phyloP scores from a whole-genome alignment of 92 coral and sea anemone species.

The Porites lobata region DNA sequence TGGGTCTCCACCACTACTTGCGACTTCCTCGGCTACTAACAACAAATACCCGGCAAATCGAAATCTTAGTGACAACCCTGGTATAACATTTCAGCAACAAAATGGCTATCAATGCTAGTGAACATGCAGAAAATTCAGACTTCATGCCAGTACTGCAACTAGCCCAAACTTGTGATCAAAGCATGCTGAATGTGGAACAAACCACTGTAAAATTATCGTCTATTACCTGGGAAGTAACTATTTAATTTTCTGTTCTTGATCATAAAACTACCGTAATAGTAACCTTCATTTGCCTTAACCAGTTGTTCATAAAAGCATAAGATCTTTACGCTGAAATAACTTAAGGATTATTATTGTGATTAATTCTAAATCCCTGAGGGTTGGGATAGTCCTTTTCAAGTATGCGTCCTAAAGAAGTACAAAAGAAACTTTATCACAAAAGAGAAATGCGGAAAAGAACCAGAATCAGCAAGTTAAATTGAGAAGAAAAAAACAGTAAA shows the following conservation, averaged over 20 bases:
- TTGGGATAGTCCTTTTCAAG: conserved; percentile 50
- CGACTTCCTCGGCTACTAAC: no score
- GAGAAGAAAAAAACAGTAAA: background rate
- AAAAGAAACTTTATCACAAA: conserved; percentile 50
- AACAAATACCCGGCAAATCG: no score
- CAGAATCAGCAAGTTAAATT: background rate
- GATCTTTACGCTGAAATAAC: background rate
- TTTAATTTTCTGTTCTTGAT: no score
- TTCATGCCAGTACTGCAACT: background rate
- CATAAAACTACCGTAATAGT: background rate
- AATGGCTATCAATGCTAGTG: background rate
- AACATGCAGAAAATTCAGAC: background rate
- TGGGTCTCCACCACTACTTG: no score
- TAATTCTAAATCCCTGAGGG: conserved; percentile 2
- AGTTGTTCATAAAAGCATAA: background rate
- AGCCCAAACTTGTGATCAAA: background rate
- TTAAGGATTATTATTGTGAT: background rate
- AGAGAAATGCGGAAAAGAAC: background rate
- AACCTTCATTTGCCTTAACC: background rate
- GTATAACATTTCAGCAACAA: no score
- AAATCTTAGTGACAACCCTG: no score
- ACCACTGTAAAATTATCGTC: background rate
- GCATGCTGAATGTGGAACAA: background rate
- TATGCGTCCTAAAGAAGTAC: conserved; percentile 57
- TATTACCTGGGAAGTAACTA: no score